Evolutionary conservation across 2,888 invertebrate species (phyloP).

Genomic region (Sminthurides aquaticus): DNA sequence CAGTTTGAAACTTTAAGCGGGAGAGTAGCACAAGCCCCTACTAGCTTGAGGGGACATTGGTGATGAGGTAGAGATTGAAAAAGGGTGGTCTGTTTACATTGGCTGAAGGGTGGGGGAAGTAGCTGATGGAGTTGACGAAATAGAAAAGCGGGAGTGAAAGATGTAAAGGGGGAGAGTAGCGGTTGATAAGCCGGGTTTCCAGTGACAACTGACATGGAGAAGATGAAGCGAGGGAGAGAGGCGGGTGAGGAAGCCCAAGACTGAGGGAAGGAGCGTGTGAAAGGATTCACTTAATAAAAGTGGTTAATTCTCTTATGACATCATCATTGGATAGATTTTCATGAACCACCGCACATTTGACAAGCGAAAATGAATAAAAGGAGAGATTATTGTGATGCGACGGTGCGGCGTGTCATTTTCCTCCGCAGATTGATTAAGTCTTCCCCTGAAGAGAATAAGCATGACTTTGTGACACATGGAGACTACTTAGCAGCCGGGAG

Average conservation of each 20-base stretch:
- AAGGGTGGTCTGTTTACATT: too few relatives aligned
- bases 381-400: constrained; percentile 15
- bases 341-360: constrained; percentile 19
- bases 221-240: neutral
- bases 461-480: too few relatives aligned
- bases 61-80: too few relatives aligned
- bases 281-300: constrained; percentile 5
- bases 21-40: too few relatives aligned
- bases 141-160: neutral
- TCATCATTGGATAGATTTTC: constrained; percentile 19
- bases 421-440: constrained; percentile 21
- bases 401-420: constrained; percentile 18
- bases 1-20: too few relatives aligned
- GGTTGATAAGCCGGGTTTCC: neutral
- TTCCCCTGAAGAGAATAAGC: constrained; percentile 4
- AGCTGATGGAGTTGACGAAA: too few relatives aligned
- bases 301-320: constrained; percentile 19
- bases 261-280: neutral
- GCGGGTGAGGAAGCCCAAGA: neutral
- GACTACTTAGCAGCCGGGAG: too few relatives aligned
- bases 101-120: too few relatives aligned
- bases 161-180: neutral
- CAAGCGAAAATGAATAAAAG: constrained; percentile 15
- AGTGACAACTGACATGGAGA: neutral
- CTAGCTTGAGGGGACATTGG: too few relatives aligned